These are phyloP conservation scores for Copsychus sechellarum DNA, from an alignment of 2,113 vertebrate species.

Conservation along the genomic window DNA sequence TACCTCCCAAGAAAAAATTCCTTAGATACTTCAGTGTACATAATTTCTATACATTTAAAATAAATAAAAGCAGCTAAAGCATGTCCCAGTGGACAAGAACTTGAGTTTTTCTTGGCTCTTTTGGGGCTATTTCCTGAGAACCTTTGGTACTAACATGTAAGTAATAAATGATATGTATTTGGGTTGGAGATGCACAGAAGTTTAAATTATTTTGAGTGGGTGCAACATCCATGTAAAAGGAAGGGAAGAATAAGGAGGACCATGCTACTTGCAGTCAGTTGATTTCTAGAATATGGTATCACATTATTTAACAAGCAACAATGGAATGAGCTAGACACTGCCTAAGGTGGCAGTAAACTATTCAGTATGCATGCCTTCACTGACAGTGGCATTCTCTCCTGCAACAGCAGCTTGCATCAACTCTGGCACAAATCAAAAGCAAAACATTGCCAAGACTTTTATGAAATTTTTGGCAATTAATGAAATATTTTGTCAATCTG, in stretches of 20 bases:
- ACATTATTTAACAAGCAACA: not conserved
- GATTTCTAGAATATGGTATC: not conserved
- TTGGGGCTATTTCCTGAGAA: not conserved
- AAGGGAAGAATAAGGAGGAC: not conserved
- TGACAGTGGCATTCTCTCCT: not conserved
- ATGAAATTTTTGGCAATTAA: not conserved
- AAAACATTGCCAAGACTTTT: not conserved
- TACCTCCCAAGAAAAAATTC: not conserved
- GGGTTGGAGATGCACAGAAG: not conserved
- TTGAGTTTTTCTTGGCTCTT: not conserved
- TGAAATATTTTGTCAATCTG: not conserved
- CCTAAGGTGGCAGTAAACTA: not conserved
- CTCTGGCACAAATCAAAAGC: not conserved
- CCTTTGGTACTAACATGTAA: not conserved
- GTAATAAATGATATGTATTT: not conserved
- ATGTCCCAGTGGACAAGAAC: not conserved
- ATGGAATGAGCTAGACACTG: not conserved
- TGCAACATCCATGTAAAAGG: fast-evolving
- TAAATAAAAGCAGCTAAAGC: not conserved
- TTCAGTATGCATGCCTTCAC: not conserved
- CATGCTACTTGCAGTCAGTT: not conserved
- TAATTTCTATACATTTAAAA: not conserved
- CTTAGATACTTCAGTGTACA: not conserved
- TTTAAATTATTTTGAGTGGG: not conserved
- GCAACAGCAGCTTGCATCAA: not conserved